phyloP scores from a whole-genome alignment of 2,797 vertebrate species.

The Allobates femoralis region DNA sequence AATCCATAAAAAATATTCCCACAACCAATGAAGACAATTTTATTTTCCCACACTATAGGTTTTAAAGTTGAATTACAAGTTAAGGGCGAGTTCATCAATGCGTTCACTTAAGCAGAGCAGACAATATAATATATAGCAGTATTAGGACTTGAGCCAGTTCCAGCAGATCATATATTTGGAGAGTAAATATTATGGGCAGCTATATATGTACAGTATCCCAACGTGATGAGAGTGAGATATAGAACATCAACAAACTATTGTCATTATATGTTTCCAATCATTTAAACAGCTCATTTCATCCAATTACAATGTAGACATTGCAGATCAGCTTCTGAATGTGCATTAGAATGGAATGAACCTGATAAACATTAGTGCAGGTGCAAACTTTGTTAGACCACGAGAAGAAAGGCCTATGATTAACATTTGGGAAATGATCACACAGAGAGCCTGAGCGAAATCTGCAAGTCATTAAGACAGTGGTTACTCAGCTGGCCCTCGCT shows the following conservation, averaged over 20 bases:
- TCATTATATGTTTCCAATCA: constrained; percentile 30
- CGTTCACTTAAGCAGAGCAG: not conserved
- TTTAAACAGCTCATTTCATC: constrained; percentile 22
- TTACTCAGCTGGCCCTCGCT: constrained; percentile 53
- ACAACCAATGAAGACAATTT: not conserved
- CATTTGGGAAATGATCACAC: constrained; percentile 36
- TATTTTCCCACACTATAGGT: not conserved
- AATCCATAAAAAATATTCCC: not conserved
- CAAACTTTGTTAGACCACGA: constrained; percentile 14
- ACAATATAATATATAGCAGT: constrained; percentile 33
- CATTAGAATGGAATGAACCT: constrained; percentile 41
- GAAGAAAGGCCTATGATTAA: constrained; percentile 34
- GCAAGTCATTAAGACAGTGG: constrained; percentile 57
- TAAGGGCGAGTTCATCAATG: constrained; percentile 23
- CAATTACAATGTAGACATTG: constrained; percentile 17
- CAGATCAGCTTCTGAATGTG: constrained; percentile 34
- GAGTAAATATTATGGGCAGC: constrained; percentile 39
- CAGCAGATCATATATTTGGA: constrained; percentile 33
- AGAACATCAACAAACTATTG: constrained; percentile 49
- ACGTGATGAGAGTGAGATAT: not conserved
- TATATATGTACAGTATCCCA: not conserved
- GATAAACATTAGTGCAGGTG: constrained; percentile 49
- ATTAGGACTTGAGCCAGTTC: constrained; percentile 9
- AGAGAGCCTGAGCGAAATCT: constrained; percentile 20
- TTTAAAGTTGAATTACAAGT: constrained; percentile 24